Evolutionary conservation across 2,888 invertebrate species (phyloP), one percentile per base, ranked within the genome.

Genomic region (Ochropleura plecta): DNA sequence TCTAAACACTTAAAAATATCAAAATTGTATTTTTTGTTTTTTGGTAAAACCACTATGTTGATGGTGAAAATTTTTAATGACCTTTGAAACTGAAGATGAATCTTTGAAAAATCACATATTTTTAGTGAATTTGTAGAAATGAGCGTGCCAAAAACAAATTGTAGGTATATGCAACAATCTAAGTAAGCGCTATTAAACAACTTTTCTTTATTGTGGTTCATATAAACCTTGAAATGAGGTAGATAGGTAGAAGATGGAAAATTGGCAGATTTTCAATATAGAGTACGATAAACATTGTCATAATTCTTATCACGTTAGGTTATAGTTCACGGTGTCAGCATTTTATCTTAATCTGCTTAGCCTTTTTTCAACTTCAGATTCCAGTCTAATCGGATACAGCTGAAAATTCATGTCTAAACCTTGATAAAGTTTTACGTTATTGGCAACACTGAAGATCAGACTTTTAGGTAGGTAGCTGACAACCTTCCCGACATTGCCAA

Each of bases 231-330:
- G n/a, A 30, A 51, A n/a, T 40, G 1, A 40, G n/a, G 44, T 49
- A 20, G 10, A 40, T 30, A 30, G 30, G 30, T 3, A 49, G 49
- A 8, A 44, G 9, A 16, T 40, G 9, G n/a, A 10, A 42, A 57
- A n/a, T 55, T 67, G 6, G 16, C 30, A 20, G 64, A 42, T 70
- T 80, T 73, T 66, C 73, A 73, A 75, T 40, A 69, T 79, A 60
- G 59, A 59, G 8, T 59, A 59, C 40, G 16, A 59, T 59, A 57
- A 16, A 8, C 30, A 30, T 4, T 57, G 4, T 30, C 57, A 57
- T 57, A 57, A 12, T 42, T 42, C 9, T 42, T 40, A 64, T 48
- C 48, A 62, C 40, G 10, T 48, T 66, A 12, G 3, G 30, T 7
- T 51, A 44, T 51, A n/a, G 16, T 60, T 51, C 9, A 62, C 18